Evolutionary conservation across 2,113 vertebrate species (phyloP), one percentile per base, ranked within the genome.

Genomic region (Mystacornis crossleyi): DNA sequence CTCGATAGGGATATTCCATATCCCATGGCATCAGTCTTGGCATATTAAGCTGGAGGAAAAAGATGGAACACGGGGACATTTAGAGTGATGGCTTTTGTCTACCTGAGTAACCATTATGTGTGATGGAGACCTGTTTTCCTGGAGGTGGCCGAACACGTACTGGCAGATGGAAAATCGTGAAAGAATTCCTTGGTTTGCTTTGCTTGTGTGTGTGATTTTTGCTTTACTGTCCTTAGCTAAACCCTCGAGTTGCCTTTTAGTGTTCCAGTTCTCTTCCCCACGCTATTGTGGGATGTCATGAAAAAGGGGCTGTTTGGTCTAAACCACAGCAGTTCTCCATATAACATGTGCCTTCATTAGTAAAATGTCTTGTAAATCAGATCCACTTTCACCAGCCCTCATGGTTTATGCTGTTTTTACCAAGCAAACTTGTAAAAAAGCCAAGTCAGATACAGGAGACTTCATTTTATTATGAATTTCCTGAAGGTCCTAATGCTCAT

Each of bases 271-370:
- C 54, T 62, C 42, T 69, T 43, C 8, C 14, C 19, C 10, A 61
- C 7, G 9, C 13, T 26, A 36, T 10, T 25, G 31, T 2, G 0
- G 13, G 4, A 19, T 6, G 12, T 50, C 1, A 1, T 3, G 1
- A 67, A 31, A 2, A 4, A 74, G 42, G 38, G 48, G 36, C 33
- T 45, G 18, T 23, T 24, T 45, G 28, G 42, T 25, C 33, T 50
- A 57, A 81, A 69, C 8, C 42, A 70, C 42, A 55, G 50, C 28
- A 55, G 42, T 50, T 75, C 50, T 58, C 29, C 61, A 45, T 42
- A 28, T 70, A 85, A 75, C 21, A 50, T 14, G 53, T 28, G 19
- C 6, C 26, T 64, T 65, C 19, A 60, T 36, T 54, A 48, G 6
- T 33, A 28, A 58, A 42, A 54, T 0, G 0, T 36, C 23, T 26